phyloP scores from a whole-genome alignment of 2,113 vertebrate genomes.

The Caloenas nicobarica region DNA sequence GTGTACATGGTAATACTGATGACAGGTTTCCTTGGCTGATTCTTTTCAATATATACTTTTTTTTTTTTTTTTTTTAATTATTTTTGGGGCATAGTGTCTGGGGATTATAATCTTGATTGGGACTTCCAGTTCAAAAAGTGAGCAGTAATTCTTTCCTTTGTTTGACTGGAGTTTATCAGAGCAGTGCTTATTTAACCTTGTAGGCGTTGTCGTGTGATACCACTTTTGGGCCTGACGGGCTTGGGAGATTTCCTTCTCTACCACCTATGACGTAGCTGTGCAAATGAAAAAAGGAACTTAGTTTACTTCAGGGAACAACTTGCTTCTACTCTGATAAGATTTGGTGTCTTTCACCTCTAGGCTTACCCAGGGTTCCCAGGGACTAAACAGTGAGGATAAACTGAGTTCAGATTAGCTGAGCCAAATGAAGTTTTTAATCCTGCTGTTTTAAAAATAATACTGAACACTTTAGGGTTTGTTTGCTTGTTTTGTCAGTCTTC shows the following conservation, averaged over 20 bases:
- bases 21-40: background rate
- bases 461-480: background rate
- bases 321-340: constrained; percentile 40
- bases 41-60: background rate
- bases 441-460: background rate
- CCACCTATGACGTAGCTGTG: constrained; percentile 49
- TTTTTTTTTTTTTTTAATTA: background rate
- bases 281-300: constrained; percentile 57
- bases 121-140: constrained; percentile 40
- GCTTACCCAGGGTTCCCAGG: background rate
- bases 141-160: constrained; percentile 57
- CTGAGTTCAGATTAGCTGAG: background rate
- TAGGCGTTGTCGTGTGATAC: constrained; percentile 52
- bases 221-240: constrained; percentile 41
- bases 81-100: constrained; percentile 8
- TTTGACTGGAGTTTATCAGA: constrained; percentile 26
- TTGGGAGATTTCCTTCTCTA: constrained; percentile 54
- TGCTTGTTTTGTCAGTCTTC: background rate
- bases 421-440: background rate
- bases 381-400: background rate
- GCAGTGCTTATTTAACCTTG: constrained; percentile 40
- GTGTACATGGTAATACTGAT: background rate
- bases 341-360: constrained; percentile 25
- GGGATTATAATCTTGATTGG: constrained; percentile 32
- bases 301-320: constrained; percentile 53